Percentiles rank a stretch among this genome's conserved stretches.
phyloP scores from a whole-genome alignment of 2,888 invertebrate species.

The Phytoseiulus persimilis region DNA sequence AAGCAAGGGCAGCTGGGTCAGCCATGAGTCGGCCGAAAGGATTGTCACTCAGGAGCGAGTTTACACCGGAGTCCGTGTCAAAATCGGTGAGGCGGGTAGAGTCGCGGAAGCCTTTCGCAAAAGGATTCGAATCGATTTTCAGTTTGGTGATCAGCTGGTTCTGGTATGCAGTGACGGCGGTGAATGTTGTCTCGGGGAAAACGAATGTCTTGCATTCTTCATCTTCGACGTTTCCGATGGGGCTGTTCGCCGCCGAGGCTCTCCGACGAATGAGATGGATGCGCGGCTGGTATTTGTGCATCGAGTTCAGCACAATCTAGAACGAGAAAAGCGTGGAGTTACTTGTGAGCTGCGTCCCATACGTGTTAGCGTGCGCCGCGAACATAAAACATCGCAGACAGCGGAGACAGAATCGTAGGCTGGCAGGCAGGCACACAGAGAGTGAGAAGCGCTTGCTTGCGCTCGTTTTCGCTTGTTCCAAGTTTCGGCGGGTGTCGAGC shows the following conservation, averaged over 20 bases:
- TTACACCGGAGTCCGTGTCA: slow-evolving; percentile 43
- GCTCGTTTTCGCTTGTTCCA: neutral
- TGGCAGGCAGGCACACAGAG: neutral
- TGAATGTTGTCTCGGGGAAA: slow-evolving; percentile 96
- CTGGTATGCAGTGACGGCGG: slow-evolving; percentile 98
- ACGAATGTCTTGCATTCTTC: slow-evolving; percentile 92
- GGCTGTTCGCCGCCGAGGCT: slow-evolving; percentile 45
- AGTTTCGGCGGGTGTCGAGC: neutral
- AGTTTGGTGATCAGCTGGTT: slow-evolving; percentile 96
- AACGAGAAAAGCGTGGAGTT: slow-evolving; percentile 40
- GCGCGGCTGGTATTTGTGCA: slow-evolving; percentile 56
- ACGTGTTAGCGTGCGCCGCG: neutral
- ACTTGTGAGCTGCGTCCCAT: neutral
- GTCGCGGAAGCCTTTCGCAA: slow-evolving; percentile 95
- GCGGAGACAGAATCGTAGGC: neutral
- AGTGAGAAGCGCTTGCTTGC: neutral
- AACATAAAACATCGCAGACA: neutral
- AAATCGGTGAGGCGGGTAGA: slow-evolving; percentile 81
- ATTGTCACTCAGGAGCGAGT: slow-evolving; percentile 31
- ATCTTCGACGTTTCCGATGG: slow-evolving; percentile 45
- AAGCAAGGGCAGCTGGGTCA: slow-evolving; percentile 23
- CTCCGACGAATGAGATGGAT: slow-evolving; percentile 51
- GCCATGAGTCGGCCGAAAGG: slow-evolving; percentile 38
- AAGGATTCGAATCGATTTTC: slow-evolving; percentile 98
- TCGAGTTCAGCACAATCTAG: slow-evolving; percentile 55